These are phyloP conservation scores for Oreortyx pictus DNA, from an alignment of 2,797 vertebrate species.

Conservation along the genomic window DNA sequence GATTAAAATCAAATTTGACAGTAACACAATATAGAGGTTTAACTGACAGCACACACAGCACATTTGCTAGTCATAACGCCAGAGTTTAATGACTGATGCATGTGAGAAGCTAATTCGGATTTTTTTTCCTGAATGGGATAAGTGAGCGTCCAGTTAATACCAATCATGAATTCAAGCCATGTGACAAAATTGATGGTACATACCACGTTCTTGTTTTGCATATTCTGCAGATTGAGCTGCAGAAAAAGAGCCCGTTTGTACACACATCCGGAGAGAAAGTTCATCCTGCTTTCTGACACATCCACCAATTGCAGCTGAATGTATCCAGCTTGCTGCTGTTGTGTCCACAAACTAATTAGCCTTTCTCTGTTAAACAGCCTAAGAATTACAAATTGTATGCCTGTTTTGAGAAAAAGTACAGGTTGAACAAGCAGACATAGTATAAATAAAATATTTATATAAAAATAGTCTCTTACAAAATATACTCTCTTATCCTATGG, in stretches of 20 bases:
- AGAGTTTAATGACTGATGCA: slow-evolving; percentile 72
- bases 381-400: slow-evolving; percentile 77
- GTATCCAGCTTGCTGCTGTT: slow-evolving; percentile 58
- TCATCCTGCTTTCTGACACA: slow-evolving; percentile 69
- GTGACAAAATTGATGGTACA: slow-evolving; percentile 74
- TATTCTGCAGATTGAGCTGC: slow-evolving; percentile 78
- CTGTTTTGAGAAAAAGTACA: slow-evolving; percentile 77
- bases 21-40: slow-evolving; percentile 71
- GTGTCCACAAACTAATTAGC: slow-evolving; percentile 63
- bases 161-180: slow-evolving; percentile 66
- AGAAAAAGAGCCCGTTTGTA: slow-evolving; percentile 75
- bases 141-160: slow-evolving; percentile 73
- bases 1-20: slow-evolving; percentile 72
- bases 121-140: slow-evolving; percentile 76
- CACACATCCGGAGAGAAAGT: slow-evolving; percentile 72
- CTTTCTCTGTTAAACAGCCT: slow-evolving; percentile 70
- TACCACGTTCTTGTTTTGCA: slow-evolving; percentile 79
- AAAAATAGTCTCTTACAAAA: slow-evolving; percentile 99
- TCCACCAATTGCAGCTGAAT: slow-evolving; percentile 65
- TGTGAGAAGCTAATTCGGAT: slow-evolving; percentile 68
- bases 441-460: slow-evolving; percentile 99
- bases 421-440: slow-evolving; percentile 83
- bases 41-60: slow-evolving; percentile 74
- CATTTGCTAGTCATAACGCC: slow-evolving; percentile 69
- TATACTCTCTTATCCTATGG: slow-evolving; percentile 90